These are phyloP conservation scores for Lydus trimaculatus DNA, from an alignment of 2,888 invertebrate species.

Conservation along the genomic window DNA sequence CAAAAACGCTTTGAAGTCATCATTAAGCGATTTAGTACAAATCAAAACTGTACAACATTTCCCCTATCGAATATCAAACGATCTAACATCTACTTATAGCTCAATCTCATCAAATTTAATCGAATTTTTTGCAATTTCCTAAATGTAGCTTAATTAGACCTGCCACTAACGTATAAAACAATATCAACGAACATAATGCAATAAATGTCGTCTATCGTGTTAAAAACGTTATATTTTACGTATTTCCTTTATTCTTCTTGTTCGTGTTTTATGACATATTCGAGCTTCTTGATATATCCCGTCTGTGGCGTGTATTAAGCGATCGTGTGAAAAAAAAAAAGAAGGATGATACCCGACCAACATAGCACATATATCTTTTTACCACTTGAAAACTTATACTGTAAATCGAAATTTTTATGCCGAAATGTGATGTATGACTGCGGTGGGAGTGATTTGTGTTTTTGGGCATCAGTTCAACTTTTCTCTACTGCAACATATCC, in stretches of 20 bases:
- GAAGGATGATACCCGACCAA: constrained; percentile 7
- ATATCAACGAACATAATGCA: neutral
- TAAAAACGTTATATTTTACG: neutral
- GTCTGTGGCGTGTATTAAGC: constrained; percentile 11
- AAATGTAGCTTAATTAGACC: neutral
- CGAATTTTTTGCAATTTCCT: neutral
- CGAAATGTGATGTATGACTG: constrained; percentile 42
- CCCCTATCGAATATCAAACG: neutral
- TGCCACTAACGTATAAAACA: neutral
- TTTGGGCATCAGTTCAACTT: neutral
- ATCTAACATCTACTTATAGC: neutral
- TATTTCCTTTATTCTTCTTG: constrained; percentile 10
- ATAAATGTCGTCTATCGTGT: neutral
- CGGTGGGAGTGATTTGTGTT: constrained; percentile 38
- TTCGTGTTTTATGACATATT: constrained; percentile 10
- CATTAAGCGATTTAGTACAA: neutral
- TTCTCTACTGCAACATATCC: neutral
- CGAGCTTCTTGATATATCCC: constrained; percentile 5
- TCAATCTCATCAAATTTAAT: neutral
- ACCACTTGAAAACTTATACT: constrained; percentile 42
- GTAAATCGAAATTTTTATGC: constrained; percentile 42
- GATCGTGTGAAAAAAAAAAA: neutral
- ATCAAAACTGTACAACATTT: neutral
- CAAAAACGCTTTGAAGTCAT: neutral
- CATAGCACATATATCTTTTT: constrained; percentile 38